Evolutionary conservation across 2,113 vertebrate species (phyloP), one percentile per base, ranked within the genome.

Genomic region (Lophochroa leadbeateri): DNA sequence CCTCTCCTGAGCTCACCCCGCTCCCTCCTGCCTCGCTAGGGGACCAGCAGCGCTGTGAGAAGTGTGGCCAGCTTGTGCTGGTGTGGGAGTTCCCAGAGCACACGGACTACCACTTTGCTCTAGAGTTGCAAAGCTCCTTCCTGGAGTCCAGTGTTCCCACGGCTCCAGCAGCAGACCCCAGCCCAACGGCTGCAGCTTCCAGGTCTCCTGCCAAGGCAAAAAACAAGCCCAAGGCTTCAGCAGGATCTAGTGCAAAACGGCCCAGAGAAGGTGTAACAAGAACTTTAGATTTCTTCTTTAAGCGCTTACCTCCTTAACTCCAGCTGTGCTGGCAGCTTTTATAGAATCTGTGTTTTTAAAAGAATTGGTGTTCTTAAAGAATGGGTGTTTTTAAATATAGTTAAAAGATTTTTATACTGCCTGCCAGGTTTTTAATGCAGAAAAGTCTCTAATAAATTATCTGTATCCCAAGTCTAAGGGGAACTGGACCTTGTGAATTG

Each of bases 11-110:
- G 61, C 77, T 72, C 7, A 6, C 27, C 27, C 35, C 4, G 8
- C 49, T 88, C 80, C 46, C 72, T 78, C 81, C 37, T 24, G 11
- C 33, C 52, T 96, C 55, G 3, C 80, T 47, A 1, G 90, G 71
- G 57, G 98, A 99, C 95, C 88, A 98, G 89, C 72, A 98, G 43
- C 47, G 3, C 13, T 99, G 99, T 89, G 98, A 99, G n/a, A 98
- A 98, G 78, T 99, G 99, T 23, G 98, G 98, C 47, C 94, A 98
- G 96, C 96, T 98, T 0, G 97, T 99, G 81, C 90, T 96, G 44
- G 98, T 98, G 28, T 99, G 99, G 99, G 99, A 99, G 41, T 98
- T 99, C 97, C 98, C 99, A 3, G 99, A 99, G 97, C 99, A 99
- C 82, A 97, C 70, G 14, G 99, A 99, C 95, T 99, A 99, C 82